phyloP scores from a whole-genome alignment of 92 coral and sea anemone species.

The Porites cylindrica region DNA sequence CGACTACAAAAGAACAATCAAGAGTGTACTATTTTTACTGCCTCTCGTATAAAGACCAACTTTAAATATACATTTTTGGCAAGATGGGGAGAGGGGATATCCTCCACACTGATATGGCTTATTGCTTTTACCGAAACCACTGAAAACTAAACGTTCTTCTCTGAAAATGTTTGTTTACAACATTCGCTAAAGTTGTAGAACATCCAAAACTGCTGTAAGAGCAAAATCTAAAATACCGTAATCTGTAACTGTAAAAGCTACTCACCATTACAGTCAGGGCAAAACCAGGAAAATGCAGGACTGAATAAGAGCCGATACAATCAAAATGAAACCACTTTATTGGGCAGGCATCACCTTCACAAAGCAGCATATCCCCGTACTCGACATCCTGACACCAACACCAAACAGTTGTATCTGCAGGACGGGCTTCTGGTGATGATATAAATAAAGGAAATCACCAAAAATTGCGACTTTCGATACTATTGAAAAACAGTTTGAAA shows the following conservation, averaged over 20 bases:
- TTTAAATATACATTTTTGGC: too few species aligned
- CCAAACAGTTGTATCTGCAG: constrained; percentile 53
- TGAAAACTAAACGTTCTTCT: constrained; percentile 52
- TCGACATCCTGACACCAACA: constrained; percentile 62
- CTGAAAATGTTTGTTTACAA: constrained; percentile 56
- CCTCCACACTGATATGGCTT: constrained; percentile 35
- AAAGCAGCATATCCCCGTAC: constrained; percentile 58
- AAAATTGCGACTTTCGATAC: constrained; percentile 36
- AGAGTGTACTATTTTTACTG: too few species aligned
- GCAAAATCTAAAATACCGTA: constrained; percentile 59
- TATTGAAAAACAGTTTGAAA: background rate
- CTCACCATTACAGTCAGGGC: constrained; percentile 67
- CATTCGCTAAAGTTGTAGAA: constrained; percentile 55
- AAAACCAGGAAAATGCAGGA: constrained; percentile 64
- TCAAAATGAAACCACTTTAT: constrained; percentile 66
- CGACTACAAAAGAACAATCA: constrained; percentile 32
- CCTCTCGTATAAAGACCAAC: too few species aligned
- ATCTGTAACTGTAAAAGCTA: constrained; percentile 48
- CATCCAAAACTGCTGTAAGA: constrained; percentile 56
- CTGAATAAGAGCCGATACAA: constrained; percentile 66
- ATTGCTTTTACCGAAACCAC: constrained; percentile 52
- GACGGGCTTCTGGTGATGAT: constrained; percentile 45
- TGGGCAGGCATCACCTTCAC: constrained; percentile 60
- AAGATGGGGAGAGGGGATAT: too few species aligned
- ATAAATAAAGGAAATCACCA: constrained; percentile 13